Evolutionary conservation across 2,888 invertebrate species (phyloP).

Genomic region (Eristalinus sepulchralis): DNA sequence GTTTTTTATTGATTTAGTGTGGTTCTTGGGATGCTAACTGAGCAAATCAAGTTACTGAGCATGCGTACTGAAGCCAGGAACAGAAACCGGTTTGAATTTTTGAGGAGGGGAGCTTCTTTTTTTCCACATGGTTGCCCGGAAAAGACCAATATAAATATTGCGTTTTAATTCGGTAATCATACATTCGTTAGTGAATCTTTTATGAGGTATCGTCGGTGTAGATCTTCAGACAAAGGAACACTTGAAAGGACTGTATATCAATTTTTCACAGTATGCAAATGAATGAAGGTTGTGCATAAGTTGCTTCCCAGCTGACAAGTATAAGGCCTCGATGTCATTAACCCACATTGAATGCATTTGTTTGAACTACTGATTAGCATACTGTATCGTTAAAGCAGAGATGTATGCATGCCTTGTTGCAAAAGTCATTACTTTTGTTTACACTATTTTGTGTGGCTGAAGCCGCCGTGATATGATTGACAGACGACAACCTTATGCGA

Average conservation of each 20-base stretch:
- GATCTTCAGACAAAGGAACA: neutral
- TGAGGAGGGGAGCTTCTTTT: neutral
- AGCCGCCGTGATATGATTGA: neutral
- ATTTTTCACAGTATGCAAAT: neutral
- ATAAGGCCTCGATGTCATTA: neutral
- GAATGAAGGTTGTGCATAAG: neutral
- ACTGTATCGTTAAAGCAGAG: neutral
- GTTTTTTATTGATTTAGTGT: neutral
- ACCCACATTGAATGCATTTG: neutral
- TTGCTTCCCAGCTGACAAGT: neutral
- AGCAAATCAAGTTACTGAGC: slow-evolving; percentile 11
- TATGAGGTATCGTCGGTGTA: neutral
- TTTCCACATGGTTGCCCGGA: neutral
- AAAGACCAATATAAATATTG: neutral
- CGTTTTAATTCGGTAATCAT: neutral
- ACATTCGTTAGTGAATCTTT: neutral
- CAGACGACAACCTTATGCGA: neutral
- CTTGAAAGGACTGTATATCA: neutral
- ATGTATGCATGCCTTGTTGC: neutral
- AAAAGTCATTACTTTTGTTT: neutral
- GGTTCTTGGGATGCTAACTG: slow-evolving; percentile 27
- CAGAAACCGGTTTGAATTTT: neutral
- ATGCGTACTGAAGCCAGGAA: neutral
- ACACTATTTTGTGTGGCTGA: neutral
- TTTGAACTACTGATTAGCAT: neutral